Evolutionary conservation across 2,797 vertebrate species (phyloP).

Genomic region (Smutsia temminckii): DNA sequence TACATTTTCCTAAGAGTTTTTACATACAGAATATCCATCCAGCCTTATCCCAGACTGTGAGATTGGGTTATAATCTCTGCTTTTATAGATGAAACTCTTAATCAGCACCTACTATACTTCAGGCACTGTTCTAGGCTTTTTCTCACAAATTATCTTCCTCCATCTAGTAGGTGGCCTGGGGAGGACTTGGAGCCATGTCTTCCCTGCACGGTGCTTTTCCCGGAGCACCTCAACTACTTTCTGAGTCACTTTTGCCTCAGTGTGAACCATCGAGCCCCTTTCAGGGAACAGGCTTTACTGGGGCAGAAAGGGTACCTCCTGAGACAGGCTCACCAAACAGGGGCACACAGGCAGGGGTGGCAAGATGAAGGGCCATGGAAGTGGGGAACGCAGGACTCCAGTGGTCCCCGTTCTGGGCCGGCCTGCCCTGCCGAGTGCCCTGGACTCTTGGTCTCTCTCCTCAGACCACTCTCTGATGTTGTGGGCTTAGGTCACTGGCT

Average conservation of each 20-base stretch:
- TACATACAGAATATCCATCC: neutral
- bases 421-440: neutral
- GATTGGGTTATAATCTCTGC: neutral
- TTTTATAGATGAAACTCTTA: neutral
- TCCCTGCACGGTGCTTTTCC: neutral
- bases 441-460: neutral
- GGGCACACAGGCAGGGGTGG: accelerated
- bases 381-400: neutral
- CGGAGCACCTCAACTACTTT: neutral
- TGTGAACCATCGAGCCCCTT: neutral
- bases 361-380: neutral
- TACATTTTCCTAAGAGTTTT: slow-evolving; percentile 22
- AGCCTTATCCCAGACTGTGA: neutral
- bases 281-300: neutral
- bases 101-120: neutral
- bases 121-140: neutral
- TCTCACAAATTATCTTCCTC: neutral
- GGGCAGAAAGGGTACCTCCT: neutral
- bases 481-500: neutral
- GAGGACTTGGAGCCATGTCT: neutral
- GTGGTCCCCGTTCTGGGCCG: neutral
- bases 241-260: neutral
- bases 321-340: neutral
- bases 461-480: neutral
- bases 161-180: neutral